Base-by-base conservation (phyloP, 2,797 vertebrate species). In the Geotrypetes seraphini region DNA sequence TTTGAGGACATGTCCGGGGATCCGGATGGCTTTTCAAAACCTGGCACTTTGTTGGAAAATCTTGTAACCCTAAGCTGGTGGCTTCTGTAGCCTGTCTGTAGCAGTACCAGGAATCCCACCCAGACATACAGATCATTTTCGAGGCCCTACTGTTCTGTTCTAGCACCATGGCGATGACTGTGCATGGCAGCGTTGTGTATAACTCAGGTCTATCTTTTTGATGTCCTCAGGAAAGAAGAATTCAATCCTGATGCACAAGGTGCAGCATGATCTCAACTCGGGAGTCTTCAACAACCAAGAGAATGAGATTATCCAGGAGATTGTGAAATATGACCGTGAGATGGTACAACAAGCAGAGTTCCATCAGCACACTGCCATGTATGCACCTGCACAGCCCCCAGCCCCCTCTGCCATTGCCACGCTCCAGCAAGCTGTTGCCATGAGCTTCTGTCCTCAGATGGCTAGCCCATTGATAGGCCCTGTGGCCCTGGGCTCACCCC, bases 271-370 rank as follows among this genome's bases (percentile, higher is more conserved):
- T 61, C 87, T 97, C 46, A 91, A 89, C 78, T 91, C 94, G 0
- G 95, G 95, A 1, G 88, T 96, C 47, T 97, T 97, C 81, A 97
- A 97, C 84, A 97, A 96, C 74, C 89, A 73, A 8, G 95, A 99
- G 73, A 99, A 96, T 4, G 95, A 96, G 64, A 90, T 97, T 77
- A 99, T 99, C 66, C 95, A 97, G 65, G 93, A 99, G 75, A 99
- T 99, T 0, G 94, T 99, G 33, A 97, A 97, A 63, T 97, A 97
- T 1, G 95, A 99, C 49, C 85, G 95, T 4, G 91, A 99, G 76
- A 99, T 99, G 95, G 94, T 88, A 29, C 90, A 96, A 53, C 90
- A 92, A 56, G 90, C 92, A 0, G 91, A 92, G 25, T 58, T 86
- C 26, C 88, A 87, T 22, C 86, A 83, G 19, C 78, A 79, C 2